Evolutionary conservation across 2,888 invertebrate species (phyloP).

Genomic region (Brachynemurus nebulosus): DNA sequence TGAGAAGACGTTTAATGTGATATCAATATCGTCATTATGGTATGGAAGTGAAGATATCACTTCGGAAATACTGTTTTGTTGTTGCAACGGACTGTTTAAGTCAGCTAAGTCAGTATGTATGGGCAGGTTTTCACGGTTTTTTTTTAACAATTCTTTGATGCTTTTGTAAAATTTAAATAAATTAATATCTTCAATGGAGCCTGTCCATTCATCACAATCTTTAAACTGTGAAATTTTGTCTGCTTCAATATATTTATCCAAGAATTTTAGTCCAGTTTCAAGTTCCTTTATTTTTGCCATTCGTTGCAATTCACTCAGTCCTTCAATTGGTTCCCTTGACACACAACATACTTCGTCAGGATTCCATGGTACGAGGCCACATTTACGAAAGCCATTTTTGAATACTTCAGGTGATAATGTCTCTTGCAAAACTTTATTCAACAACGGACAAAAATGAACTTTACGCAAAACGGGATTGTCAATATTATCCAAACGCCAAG

Average conservation of each 20-base stretch:
- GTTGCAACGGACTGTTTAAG: background rate
- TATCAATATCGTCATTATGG: background rate
- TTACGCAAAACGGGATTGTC: too few relatives aligned
- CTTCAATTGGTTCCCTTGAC: background rate
- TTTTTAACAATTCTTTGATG: background rate
- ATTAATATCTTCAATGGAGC: background rate
- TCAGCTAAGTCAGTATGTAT: too few relatives aligned
- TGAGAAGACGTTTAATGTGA: background rate
- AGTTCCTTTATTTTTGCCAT: conserved; percentile 3
- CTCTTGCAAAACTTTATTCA: background rate
- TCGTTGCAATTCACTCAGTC: background rate
- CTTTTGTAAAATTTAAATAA: background rate
- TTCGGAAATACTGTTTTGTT: background rate
- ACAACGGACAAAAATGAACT: background rate
- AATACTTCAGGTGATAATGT: background rate
- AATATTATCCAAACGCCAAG: conserved; percentile 22
- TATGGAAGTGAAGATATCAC: background rate
- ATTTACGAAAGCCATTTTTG: conserved; percentile 5
- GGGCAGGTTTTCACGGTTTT: background rate
- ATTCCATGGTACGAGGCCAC: conserved; percentile 3
- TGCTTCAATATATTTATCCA: background rate
- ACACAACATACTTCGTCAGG: conserved; percentile 1
- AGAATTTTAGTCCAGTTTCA: background rate
- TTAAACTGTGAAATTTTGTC: background rate
- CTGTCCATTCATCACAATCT: background rate